Conservation (phyloP, 2,113 vertebrate genomes). For the Urocynchramus pylzowi region DNA sequence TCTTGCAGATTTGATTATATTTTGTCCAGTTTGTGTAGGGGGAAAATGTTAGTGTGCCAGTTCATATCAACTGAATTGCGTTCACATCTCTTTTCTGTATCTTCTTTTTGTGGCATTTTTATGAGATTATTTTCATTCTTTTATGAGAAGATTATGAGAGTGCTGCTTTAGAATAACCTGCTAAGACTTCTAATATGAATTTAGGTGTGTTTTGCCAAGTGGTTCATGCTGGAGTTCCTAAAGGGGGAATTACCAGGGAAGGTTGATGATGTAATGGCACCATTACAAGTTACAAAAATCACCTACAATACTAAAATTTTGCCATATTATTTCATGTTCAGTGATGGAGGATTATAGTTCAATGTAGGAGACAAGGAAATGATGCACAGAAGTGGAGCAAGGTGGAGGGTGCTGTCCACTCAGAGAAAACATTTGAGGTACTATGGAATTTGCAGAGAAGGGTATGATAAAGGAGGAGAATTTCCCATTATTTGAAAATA, state of each 20-base stretch:
- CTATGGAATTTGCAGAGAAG: neutral
- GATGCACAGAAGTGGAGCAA: neutral
- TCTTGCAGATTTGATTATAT: fast-evolving
- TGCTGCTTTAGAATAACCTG: neutral
- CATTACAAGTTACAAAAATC: neutral
- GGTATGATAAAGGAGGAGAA: neutral
- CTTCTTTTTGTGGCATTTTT: neutral
- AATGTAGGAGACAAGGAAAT: neutral
- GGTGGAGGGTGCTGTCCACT: neutral
- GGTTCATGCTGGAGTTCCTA: neutral
- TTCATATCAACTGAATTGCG: neutral
- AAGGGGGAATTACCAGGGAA: neutral
- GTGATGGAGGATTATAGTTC: neutral
- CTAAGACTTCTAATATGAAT: neutral
- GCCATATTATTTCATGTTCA: neutral
- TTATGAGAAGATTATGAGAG: neutral
- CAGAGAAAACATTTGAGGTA: neutral
- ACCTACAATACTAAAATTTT: neutral
- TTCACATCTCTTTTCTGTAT: neutral
- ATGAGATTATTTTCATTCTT: too few relatives aligned
- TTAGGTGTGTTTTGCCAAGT: neutral
- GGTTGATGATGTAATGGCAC: neutral
- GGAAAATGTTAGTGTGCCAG: neutral
- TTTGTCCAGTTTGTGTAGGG: neutral
- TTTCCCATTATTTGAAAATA: neutral